Base-by-base conservation (phyloP, 2,113 vertebrate genomes). In the Larimichthys polyactis region DNA sequence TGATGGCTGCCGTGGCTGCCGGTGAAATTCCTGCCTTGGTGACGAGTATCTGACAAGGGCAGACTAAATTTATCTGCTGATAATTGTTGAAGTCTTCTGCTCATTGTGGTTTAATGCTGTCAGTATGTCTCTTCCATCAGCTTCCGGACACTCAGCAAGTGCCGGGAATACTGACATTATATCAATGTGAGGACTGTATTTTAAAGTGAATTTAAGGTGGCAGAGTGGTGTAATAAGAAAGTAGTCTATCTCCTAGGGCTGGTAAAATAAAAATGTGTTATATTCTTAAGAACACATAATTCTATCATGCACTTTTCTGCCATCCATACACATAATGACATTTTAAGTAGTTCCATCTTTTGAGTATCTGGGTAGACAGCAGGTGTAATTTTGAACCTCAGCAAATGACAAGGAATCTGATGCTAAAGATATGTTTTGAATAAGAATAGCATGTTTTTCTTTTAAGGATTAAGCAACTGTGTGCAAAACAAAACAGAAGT, bases 1-100 rank as follows among this genome's bases (percentile, higher is more conserved):
- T 40, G 36, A 40, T 40, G 36, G 36, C 36, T 40, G 36, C 36
- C 1, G 7, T 40, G 36, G 36, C 36, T 40, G 7, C 36, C 36
- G 36, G 36, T 40, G 36, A 40, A 40, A 40, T 40, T 40, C 36
- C 36, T 40, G 36, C 1, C 36, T 6, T 36, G 7, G 40, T 43
- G 46, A 78, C n/a, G 29, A 43, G 48, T 43, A 1, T 46, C 29
- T 74, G 36, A 84, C 44, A 49, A 58, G 29, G 55, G 74, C 6
- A 0, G 16, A 40, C 20, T 57, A 20, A 78, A 59, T 67, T 70
- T 0, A 66, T 20, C 15, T 51, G 36, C 4, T 64, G 12, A 7
- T 36, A 22, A 63, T 20, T 0, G 14, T 51, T 67, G 19, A 55
- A 52, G 32, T 40, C 19, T 58, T 70, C 12, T 27, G n/a, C 27